Evolutionary conservation across 2,888 invertebrate species (phyloP), one percentile per base, ranked within the genome.

Genomic region (Drosophila atripex): DNA sequence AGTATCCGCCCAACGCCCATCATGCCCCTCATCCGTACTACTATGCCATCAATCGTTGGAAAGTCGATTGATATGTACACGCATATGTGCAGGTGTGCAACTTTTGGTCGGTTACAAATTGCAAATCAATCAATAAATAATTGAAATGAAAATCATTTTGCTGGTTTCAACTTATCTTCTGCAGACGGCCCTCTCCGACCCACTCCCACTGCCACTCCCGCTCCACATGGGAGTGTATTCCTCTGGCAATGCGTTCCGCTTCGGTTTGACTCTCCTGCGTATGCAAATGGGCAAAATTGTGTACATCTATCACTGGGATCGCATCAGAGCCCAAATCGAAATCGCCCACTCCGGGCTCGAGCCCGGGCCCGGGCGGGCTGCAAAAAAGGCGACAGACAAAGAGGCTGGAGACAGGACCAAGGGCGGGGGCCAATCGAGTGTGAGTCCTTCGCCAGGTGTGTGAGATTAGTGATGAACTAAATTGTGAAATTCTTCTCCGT

Each of bases 51-150:
- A 87, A 84, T 80, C 64, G 55, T 56, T 18, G 69, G 60, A 71
- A 85, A 84, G 80, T 87, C 80, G 87, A 87, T 80, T 80, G 85
- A 73, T 71, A 71, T 70, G 47, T 78, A 76, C 60, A n/a, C n/a
- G n/a, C n/a, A 68, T 56, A 60, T 58, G 78, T 88, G 73, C 84
- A 84, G 84, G 84, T 84, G 84, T 84, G 84, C 88, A 88, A 77
- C 84, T 88, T 83, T 86, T 83, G 87, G 86, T 88, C 76, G 86
- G 88, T 88, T 88, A 87, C 87, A 87, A 86, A 88, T 88, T 88
- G 87, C 85, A 86, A 86, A 86, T 86, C 88, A 88, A 86, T 86
- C 85, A 86, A 86, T 88, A 86, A 88, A 88, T 86, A 86, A 86
- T 88, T 86, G 82, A 88, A 86, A 86, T 86, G 85, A 88, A 88